Conservation (phyloP, 2,113 vertebrate species). For the Laticauda laticaudata region DNA sequence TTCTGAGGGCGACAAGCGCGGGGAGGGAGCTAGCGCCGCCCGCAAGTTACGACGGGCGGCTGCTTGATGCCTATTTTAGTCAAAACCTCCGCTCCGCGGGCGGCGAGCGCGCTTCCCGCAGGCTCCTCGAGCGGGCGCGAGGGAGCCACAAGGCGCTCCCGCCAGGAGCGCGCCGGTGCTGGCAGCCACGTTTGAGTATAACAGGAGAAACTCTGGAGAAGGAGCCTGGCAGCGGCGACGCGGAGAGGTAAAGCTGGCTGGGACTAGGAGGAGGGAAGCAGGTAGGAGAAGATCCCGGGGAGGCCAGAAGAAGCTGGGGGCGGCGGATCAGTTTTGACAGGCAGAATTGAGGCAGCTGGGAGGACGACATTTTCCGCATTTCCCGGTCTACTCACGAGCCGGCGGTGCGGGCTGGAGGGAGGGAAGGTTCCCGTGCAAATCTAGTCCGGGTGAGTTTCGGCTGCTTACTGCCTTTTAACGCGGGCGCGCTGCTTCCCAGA, state of each 20-base stretch:
- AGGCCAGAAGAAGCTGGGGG: neutral
- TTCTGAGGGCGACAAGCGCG: neutral
- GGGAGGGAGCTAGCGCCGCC: conserved; percentile 34
- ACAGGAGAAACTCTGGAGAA: neutral
- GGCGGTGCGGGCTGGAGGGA: neutral
- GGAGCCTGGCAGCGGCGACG: neutral
- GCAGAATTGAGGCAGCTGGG: neutral
- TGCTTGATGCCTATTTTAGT: conserved; percentile 52
- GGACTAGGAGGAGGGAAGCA: neutral
- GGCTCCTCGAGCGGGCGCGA: neutral
- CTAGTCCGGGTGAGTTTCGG: neutral
- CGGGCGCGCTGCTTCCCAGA: neutral
- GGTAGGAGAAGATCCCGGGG: neutral
- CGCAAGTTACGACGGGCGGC: neutral
- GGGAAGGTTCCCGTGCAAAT: neutral
- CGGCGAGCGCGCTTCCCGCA: neutral
- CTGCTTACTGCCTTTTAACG: no score
- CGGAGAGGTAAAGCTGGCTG: neutral
- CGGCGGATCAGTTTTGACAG: no score
- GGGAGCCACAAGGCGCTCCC: neutral
- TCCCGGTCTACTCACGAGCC: neutral
- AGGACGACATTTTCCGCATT: neutral
- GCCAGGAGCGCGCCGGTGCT: neutral
- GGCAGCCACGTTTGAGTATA: neutral
- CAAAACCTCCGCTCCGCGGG: conserved; percentile 13